Conservation (phyloP, 2,113 vertebrate species). For the Oenanthe melanoleuca region DNA sequence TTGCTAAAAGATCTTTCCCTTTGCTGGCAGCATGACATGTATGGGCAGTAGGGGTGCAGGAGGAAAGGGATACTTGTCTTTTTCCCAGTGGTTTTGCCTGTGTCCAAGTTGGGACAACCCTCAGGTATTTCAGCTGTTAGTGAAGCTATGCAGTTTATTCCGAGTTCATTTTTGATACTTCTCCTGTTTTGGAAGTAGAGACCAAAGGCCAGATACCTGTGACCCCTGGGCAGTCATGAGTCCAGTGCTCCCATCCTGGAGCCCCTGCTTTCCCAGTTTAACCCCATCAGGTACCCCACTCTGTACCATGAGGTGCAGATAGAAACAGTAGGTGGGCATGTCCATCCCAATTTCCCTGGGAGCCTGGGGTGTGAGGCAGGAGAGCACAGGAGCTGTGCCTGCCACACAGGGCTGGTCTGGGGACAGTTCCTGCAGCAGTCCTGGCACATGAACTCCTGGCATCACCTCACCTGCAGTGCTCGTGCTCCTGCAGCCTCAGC, state of each 20-base stretch:
- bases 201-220: neutral
- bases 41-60: neutral
- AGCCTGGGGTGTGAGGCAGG: fast-evolving
- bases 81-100: neutral
- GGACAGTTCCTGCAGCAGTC: neutral
- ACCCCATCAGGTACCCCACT: neutral
- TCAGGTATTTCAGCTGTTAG: neutral
- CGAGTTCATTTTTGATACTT: neutral
- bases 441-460: neutral
- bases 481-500: neutral
- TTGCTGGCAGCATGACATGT: neutral
- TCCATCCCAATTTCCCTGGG: neutral
- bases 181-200: neutral
- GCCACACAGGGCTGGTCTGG: neutral
- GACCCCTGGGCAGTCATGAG: fast-evolving
- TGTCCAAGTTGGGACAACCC: neutral
- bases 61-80: neutral
- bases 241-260: neutral
- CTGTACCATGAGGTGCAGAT: fast-evolving
- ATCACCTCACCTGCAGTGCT: neutral
- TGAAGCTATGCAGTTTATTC: neutral
- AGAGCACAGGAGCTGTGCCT: fast-evolving
- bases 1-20: neutral
- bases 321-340: neutral
- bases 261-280: neutral